Percentiles rank a stretch among this genome's conserved stretches.
Evolutionary conservation across 2,797 vertebrate genomes (phyloP).

Genomic region (Loris lydekkerianus): DNA sequence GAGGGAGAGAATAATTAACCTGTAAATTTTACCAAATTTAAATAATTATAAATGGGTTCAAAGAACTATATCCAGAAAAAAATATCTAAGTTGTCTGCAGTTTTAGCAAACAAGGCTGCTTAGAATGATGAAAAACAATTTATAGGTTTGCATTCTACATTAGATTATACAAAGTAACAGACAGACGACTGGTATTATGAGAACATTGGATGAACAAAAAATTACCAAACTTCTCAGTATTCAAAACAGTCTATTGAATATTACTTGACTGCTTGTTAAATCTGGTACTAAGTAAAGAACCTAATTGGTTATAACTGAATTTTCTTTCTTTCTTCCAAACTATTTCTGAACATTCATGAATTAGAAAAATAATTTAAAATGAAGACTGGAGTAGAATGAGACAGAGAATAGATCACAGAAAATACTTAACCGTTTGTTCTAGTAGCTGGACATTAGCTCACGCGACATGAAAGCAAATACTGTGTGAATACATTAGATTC

Average conservation of each 20-base stretch:
- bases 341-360: not conserved
- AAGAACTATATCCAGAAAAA: not conserved
- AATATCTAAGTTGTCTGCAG: not conserved
- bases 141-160: not conserved
- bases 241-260: not conserved
- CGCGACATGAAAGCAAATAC: not conserved
- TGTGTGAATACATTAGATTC: not conserved
- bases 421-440: not conserved
- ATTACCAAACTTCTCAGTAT: not conserved
- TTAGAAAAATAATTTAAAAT: slow-evolving; percentile 31
- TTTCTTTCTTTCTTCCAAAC: not conserved
- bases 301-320: not conserved
- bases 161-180: not conserved
- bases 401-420: not conserved
- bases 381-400: not conserved
- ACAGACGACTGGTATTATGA: not conserved
- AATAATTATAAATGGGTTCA: not conserved
- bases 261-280: not conserved
- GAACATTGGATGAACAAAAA: not conserved
- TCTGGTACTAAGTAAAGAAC: not conserved
- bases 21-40: slow-evolving; percentile 5
- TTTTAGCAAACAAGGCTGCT: not conserved
- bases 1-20: not conserved
- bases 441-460: not conserved
- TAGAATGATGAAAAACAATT: not conserved